phyloP scores from a whole-genome alignment of 2,113 vertebrate species.

The Rhodinocichla rosea region DNA sequence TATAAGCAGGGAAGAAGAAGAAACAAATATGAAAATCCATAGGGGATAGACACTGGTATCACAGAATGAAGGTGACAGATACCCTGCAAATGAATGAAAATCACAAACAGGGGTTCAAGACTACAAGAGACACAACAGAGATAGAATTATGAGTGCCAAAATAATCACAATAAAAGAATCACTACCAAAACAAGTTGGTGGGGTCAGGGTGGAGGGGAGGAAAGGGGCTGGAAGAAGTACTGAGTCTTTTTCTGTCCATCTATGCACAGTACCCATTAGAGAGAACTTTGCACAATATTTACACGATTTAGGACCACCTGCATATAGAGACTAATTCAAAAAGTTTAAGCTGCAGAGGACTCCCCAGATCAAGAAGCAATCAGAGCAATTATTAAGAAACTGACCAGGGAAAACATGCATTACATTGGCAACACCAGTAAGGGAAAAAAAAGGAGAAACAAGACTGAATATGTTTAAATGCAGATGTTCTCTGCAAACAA shows the following conservation, averaged over 20 bases:
- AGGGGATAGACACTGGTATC: background rate
- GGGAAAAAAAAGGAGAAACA: background rate
- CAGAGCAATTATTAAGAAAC: background rate
- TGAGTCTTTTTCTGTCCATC: background rate
- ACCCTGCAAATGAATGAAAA: background rate
- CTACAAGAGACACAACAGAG: background rate
- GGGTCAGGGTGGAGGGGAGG: background rate
- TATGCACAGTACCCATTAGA: background rate
- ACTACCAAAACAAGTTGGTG: background rate
- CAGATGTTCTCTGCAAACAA: background rate
- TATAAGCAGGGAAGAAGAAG: fast-evolving
- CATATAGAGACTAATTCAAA: background rate
- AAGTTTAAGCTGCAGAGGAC: background rate
- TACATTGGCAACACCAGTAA: background rate
- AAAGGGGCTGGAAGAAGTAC: background rate
- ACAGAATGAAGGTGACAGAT: background rate
- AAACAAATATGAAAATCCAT: background rate
- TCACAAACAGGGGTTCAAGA: background rate
- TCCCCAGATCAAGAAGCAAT: background rate
- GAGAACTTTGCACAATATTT: background rate
- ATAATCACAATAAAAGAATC: background rate
- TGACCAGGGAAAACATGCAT: background rate
- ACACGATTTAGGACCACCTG: background rate
- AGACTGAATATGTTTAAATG: background rate
- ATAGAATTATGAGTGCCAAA: background rate